Percentiles rank a stretch among this genome's conserved stretches.
Conservation (phyloP, 1,140 invertebrate species). For the Babylonia areolata region DNA sequence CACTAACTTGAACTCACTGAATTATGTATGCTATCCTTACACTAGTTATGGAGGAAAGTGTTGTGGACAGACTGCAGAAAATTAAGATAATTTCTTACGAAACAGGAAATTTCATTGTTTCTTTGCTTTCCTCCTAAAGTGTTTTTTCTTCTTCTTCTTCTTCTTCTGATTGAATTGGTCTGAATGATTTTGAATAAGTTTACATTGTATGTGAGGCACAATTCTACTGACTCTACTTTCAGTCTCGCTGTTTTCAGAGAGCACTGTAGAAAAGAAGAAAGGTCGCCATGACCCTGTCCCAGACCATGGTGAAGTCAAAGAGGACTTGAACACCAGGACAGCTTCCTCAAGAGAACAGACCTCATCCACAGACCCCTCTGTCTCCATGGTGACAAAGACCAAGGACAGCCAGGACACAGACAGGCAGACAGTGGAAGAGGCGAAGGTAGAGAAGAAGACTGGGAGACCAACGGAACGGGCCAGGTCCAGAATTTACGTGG, state of each 20-base stretch:
- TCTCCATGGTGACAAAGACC: not conserved
- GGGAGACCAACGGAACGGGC: conserved; percentile 50
- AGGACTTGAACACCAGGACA: not conserved
- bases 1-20: too few species aligned
- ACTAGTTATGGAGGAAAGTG: too few species aligned
- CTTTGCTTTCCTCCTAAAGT: too few species aligned
- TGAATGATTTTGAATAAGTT: too few species aligned
- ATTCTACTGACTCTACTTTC: not conserved
- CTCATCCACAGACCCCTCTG: not conserved
- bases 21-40: too few species aligned
- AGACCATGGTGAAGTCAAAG: not conserved
- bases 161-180: too few species aligned
- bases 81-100: too few species aligned
- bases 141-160: too few species aligned
- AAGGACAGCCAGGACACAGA: not conserved
- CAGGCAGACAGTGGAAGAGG: conserved; percentile 52
- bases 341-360: not conserved
- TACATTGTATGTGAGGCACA: too few species aligned
- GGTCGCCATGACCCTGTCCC: not conserved
- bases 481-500: conserved; percentile 45
- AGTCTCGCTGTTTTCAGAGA: not conserved
- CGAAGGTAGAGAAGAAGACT: conserved; percentile 58
- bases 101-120: too few species aligned
- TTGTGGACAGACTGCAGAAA: too few species aligned
- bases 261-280: not conserved